These are phyloP conservation scores for Synanthedon tipuliformis DNA, from an alignment of 2,888 invertebrate genomes.

Conservation along the genomic window DNA sequence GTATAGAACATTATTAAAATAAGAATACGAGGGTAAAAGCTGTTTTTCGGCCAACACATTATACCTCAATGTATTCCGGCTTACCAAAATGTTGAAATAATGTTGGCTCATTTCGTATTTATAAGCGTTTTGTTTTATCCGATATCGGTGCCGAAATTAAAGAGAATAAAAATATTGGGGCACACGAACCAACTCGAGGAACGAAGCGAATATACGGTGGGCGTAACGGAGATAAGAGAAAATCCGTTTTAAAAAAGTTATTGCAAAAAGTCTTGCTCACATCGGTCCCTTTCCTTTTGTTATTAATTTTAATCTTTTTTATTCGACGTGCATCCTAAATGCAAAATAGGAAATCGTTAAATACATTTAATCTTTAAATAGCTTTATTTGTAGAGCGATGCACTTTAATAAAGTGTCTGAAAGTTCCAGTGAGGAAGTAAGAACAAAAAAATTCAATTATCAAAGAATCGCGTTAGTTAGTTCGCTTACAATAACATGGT, in stretches of 20 bases:
- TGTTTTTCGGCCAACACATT: background rate
- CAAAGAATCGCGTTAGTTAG: constrained; percentile 34
- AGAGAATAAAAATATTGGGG: constrained; percentile 3
- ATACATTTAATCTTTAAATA: no score
- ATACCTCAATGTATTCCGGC: constrained; percentile 2
- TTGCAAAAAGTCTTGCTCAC: background rate
- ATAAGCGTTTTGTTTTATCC: constrained; percentile 23
- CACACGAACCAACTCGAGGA: constrained; percentile 7
- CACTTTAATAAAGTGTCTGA: no score
- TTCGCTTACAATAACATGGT: constrained; percentile 33
- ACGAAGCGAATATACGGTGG: constrained; percentile 9
- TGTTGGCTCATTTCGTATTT: constrained; percentile 16
- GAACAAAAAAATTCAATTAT: constrained; percentile 42
- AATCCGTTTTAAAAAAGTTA: background rate
- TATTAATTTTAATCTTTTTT: no score
- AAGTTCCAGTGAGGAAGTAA: constrained; percentile 39
- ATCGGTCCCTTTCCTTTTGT: background rate
- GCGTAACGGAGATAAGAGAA: constrained; percentile 19
- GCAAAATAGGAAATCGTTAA: no score
- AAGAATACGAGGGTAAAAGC: background rate
- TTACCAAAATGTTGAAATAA: constrained; percentile 28
- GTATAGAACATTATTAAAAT: background rate
- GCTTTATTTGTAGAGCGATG: no score
- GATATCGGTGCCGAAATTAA: constrained; percentile 15
- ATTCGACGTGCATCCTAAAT: no score